Evolutionary conservation across 2,113 vertebrate species (phyloP).

Genomic region (Riparia riparia): DNA sequence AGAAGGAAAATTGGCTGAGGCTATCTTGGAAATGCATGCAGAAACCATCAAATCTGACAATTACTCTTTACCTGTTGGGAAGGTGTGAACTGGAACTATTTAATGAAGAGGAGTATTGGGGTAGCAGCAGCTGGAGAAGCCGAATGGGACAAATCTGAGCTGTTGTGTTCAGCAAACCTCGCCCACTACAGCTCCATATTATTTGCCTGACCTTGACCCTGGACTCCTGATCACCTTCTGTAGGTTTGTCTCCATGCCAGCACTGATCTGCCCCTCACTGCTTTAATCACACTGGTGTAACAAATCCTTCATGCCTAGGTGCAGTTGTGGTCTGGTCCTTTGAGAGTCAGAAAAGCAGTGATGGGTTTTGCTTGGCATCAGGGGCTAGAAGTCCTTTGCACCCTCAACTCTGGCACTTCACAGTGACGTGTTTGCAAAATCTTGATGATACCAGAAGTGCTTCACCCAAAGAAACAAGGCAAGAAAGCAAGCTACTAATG

Average conservation of each 20-base stretch:
- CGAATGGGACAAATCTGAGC: neutral
- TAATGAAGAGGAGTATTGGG: neutral
- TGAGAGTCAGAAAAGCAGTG: neutral
- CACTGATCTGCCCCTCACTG: neutral
- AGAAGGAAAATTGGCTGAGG: neutral
- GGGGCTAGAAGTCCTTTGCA: neutral
- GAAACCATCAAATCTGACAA: neutral
- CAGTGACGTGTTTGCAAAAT: neutral
- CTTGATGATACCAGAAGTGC: neutral
- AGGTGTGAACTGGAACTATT: neutral
- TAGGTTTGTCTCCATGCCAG: neutral
- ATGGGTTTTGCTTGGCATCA: neutral
- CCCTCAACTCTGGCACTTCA: neutral
- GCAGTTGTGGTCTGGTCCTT: neutral
- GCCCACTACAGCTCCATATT: rapidly evolving
- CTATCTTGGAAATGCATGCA: neutral
- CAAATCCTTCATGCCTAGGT: neutral
- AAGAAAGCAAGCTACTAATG: neutral
- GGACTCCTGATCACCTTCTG: neutral
- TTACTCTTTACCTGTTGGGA: neutral
- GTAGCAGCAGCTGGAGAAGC: neutral
- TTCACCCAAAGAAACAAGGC: neutral
- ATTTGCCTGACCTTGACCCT: neutral
- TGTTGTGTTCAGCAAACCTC: neutral
- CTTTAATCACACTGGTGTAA: neutral